phyloP scores from a whole-genome alignment of 1,140 invertebrate species.

The Neoseiulus cucumeris region DNA sequence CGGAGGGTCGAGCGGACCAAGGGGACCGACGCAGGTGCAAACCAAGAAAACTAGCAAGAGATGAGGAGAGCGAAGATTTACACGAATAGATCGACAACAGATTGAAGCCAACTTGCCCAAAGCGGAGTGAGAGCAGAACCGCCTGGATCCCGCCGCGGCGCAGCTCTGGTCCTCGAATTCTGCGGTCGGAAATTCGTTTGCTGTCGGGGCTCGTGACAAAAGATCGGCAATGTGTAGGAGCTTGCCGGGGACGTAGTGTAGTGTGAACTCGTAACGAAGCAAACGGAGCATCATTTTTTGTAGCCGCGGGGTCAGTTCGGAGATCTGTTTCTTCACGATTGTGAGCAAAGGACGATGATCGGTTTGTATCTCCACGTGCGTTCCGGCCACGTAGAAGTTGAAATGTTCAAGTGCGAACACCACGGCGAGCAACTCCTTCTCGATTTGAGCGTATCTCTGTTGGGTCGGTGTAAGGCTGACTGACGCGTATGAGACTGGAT shows the following conservation, averaged over 20 bases:
- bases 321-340: slow-evolving; percentile 14
- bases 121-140: no score
- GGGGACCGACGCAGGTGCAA: no score
- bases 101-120: no score
- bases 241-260: slow-evolving; percentile 12
- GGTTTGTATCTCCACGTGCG: slow-evolving; percentile 22
- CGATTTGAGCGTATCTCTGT: slow-evolving; percentile 30
- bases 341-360: slow-evolving; percentile 23
- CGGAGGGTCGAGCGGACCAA: no score
- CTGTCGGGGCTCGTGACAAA: slow-evolving; percentile 12
- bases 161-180: no score
- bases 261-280: slow-evolving; percentile 12
- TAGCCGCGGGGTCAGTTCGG: slow-evolving; percentile 13
- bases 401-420: slow-evolving; percentile 29
- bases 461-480: slow-evolving; percentile 24
- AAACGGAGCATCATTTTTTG: slow-evolving; percentile 15
- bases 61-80: no score
- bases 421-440: slow-evolving; percentile 31
- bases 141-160: no score
- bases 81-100: no score
- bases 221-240: slow-evolving; percentile 15
- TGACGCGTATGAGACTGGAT: slow-evolving; percentile 15
- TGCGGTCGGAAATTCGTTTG: no score
- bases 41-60: no score
- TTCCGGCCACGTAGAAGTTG: slow-evolving; percentile 27